Conservation (phyloP, 2,113 vertebrate species). For the Trichechus manatus region DNA sequence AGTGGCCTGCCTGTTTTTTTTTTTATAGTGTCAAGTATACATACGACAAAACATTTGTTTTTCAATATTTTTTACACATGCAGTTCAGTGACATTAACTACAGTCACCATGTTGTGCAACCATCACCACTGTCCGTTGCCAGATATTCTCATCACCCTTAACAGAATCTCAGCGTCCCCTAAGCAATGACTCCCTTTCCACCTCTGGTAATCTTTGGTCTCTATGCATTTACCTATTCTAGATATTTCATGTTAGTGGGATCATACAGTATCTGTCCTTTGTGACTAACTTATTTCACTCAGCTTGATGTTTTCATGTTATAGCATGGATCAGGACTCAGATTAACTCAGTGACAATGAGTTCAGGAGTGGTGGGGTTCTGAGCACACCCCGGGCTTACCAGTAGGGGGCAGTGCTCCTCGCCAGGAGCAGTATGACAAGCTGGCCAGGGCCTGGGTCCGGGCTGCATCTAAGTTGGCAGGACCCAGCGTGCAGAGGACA, state of each 20-base stretch:
- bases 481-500: fast-evolving
- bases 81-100: neutral
- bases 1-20: neutral
- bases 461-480: neutral
- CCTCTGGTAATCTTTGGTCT: no score
- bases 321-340: neutral
- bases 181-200: neutral
- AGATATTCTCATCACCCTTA: neutral
- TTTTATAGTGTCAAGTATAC: neutral
- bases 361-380: neutral
- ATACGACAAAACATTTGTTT: neutral
- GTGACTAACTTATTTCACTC: no score
- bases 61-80: neutral
- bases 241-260: neutral
- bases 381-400: neutral
- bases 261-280: neutral
- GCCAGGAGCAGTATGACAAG: neutral
- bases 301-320: no score
- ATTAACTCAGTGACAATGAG: no score
- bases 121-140: neutral
- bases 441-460: no score
- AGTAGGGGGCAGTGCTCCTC: neutral
- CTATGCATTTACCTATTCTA: neutral
- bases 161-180: neutral
- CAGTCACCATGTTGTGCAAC: neutral